These are phyloP conservation scores for Mareca penelope DNA, from an alignment of 2,797 vertebrate genomes.

Conservation along the genomic window DNA sequence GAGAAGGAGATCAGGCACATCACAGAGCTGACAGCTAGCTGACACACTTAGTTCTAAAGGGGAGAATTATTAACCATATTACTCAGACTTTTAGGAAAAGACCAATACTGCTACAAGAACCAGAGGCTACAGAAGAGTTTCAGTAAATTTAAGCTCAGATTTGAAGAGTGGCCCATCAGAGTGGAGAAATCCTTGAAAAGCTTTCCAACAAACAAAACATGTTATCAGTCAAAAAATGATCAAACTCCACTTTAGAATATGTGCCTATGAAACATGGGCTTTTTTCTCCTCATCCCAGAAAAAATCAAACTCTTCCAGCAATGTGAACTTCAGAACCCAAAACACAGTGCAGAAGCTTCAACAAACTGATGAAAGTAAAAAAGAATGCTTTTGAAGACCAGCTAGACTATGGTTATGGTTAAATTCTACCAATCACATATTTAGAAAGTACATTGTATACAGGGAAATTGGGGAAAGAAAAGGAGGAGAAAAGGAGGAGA, in stretches of 20 bases:
- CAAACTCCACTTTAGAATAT: neutral
- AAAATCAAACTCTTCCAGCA: neutral
- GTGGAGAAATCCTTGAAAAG: neutral
- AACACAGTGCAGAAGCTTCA: neutral
- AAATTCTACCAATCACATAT: neutral
- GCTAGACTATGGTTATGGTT: neutral
- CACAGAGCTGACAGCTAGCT: slow-evolving; percentile 49
- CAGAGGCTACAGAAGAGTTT: neutral
- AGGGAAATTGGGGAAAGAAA: neutral
- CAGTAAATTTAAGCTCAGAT: neutral
- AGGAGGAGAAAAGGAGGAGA: too few relatives aligned
- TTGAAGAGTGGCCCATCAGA: neutral
- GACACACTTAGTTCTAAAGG: slow-evolving; percentile 26
- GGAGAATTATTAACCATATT: slow-evolving; percentile 43
- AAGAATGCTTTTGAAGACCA: neutral
- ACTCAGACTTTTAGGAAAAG: neutral
- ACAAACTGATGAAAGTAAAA: neutral
- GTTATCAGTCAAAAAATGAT: neutral
- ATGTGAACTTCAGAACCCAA: neutral
- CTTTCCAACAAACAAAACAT: neutral
- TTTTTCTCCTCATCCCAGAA: neutral
- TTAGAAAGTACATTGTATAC: neutral
- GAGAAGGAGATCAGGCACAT: slow-evolving; percentile 41
- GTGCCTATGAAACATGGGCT: neutral
- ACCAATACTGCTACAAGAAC: neutral